phyloP scores from a whole-genome alignment of 2,113 vertebrate genomes.

The Manacus vitellinus region DNA sequence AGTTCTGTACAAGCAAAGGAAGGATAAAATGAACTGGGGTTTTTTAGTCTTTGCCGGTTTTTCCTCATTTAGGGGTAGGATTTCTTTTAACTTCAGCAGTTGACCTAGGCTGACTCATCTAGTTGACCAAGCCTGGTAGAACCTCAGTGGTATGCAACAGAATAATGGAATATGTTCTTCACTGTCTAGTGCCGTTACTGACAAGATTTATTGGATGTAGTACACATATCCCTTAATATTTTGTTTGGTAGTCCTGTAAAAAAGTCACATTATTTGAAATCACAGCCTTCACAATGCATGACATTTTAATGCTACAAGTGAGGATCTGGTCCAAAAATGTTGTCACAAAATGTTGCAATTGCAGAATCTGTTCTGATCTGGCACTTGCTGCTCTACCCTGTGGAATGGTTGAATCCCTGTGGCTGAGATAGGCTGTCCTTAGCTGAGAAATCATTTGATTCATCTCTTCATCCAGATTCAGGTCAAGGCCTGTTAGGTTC shows the following conservation, averaged over 20 bases:
- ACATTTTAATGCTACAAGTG: neutral
- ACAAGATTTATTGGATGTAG: neutral
- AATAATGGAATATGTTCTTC: neutral
- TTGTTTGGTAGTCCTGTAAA: neutral
- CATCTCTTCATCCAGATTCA: neutral
- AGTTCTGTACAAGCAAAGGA: neutral
- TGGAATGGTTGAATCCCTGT: neutral
- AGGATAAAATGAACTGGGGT: fast-evolving
- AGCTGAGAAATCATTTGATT: fast-evolving
- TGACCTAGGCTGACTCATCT: neutral
- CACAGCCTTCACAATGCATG: neutral
- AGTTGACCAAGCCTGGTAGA: neutral
- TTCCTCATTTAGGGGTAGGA: neutral
- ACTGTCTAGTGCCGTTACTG: neutral
- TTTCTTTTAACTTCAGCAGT: neutral
- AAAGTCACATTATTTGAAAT: neutral
- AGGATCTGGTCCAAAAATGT: neutral
- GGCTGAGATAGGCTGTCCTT: neutral
- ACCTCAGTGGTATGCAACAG: neutral
- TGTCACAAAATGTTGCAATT: neutral
- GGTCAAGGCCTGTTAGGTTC: neutral
- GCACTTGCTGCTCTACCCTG: neutral
- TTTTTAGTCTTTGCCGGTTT: neutral
- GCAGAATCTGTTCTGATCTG: neutral
- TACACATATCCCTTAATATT: neutral